Conservation (phyloP, 2,113 vertebrate species). For the pig (Sus scrofa) region DNA sequence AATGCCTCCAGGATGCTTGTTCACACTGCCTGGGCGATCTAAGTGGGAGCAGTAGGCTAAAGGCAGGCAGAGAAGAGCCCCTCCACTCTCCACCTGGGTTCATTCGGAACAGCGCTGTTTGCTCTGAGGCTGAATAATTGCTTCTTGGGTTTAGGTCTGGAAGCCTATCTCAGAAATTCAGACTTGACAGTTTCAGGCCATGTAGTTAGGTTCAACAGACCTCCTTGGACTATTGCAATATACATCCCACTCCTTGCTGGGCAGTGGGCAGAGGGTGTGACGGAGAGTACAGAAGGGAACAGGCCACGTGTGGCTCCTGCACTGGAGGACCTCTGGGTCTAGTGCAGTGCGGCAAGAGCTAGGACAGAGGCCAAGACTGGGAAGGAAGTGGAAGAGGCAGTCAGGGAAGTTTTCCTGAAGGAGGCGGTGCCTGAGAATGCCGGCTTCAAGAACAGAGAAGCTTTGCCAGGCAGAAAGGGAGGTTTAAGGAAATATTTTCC, state of each 20-base stretch:
- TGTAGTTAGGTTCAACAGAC: neutral
- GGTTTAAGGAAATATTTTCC: neutral
- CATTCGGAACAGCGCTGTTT: neutral
- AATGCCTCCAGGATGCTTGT: neutral
- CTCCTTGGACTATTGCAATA: neutral
- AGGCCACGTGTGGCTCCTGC: fast-evolving
- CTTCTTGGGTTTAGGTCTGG: neutral
- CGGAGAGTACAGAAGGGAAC: neutral
- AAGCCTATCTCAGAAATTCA: neutral
- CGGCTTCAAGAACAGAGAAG: neutral
- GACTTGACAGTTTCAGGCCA: neutral
- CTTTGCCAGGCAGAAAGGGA: neutral
- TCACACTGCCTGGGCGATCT: no score
- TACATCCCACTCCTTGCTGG: neutral
- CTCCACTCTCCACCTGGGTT: neutral
- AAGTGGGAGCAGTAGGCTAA: no score
- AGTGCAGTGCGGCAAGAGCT: no score
- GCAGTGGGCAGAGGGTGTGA: no score
- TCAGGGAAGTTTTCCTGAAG: neutral
- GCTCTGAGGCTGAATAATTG: neutral
- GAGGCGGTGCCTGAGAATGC: neutral
- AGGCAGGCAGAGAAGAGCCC: neutral
- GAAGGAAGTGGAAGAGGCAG: neutral
- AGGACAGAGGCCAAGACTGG: neutral
- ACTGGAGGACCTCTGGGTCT: neutral